Evolutionary conservation across 2,113 vertebrate genomes (phyloP).

Genomic region (Rattus rattus): DNA sequence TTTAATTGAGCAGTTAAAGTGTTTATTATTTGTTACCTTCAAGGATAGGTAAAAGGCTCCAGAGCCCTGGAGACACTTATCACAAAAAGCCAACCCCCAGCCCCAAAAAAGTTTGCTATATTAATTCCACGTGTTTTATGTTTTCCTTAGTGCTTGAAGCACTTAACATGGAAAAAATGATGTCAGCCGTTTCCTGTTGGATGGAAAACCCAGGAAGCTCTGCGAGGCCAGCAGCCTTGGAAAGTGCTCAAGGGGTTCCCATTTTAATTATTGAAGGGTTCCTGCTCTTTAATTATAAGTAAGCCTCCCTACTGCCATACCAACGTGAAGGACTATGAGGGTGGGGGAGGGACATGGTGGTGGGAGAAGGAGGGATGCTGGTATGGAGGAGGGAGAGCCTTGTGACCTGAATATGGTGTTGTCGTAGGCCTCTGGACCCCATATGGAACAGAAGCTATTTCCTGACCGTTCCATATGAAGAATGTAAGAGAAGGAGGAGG

Average conservation of each 20-base stretch:
- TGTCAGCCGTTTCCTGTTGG: constrained; percentile 88
- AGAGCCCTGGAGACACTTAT: not conserved
- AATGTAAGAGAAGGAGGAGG: constrained; percentile 94
- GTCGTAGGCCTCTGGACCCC: constrained; percentile 90
- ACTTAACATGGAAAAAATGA: constrained; percentile 95
- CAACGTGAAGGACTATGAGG: not conserved
- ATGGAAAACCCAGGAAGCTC: constrained; percentile 81
- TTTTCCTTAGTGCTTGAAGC: constrained; percentile 90
- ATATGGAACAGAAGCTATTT: constrained; percentile 93
- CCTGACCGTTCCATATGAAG: constrained; percentile 93
- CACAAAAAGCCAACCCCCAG: not conserved
- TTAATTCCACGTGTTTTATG: constrained; percentile 51
- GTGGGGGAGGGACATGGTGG: not conserved
- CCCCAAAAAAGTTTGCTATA: not conserved
- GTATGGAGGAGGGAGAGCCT: not conserved
- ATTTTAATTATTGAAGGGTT: constrained; percentile 96
- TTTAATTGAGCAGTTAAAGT: constrained; percentile 11
- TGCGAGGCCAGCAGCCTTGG: constrained; percentile 41
- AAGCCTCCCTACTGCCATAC: constrained; percentile 70
- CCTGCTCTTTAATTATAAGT: constrained; percentile 96
- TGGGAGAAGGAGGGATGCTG: not conserved
- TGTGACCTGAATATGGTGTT: constrained; percentile 72
- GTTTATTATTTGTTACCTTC: constrained; percentile 24
- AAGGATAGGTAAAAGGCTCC: not conserved
- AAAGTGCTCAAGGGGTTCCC: constrained; percentile 75